Evolutionary conservation across 2,888 invertebrate species (phyloP), one percentile per base, ranked within the genome.

Genomic region (Carcina quercana): DNA sequence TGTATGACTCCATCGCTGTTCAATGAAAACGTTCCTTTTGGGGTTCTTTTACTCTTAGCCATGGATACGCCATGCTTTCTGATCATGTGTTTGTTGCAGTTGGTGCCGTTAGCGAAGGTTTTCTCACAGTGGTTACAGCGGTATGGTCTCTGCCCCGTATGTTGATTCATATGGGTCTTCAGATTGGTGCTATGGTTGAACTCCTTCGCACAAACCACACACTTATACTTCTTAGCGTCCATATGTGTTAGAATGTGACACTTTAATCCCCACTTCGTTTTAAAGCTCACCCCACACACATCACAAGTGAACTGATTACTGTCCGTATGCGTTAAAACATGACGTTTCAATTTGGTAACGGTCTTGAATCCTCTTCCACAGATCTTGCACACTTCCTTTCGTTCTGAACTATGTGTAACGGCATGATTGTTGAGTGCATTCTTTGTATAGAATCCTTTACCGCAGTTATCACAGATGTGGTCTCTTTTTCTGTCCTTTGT

Each of bases 41-140:
- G 69, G 1, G 78, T 53, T 12, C 74, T 72, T 17, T 78, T 54
- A 8, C 47, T 50, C 15, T 50, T 54, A 1, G 55, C 47, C 7
- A 47, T 38, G 33, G 32, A 40, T 34, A 49, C 76, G 11, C 88
- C 87, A 48, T 90, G 90, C 12, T 88, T 75, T 13, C 89, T 74
- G 59, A 89, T 89, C 88, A 90, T 89, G 50, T 91, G 90, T 49
- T 91, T 90, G 56, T 90, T 90, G 49, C 89, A 90, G 67, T 91
- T 91, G 2, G 90, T 88, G 89, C 89, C 89, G 61, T 90, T 90
- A 2, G 89, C 89, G 47, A 90, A 91, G 45, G 88, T 49, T 14
- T 47, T 40, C 48, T 87, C 86, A 54, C 91, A 91, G 40, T 88
- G 86, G 14, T 82, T 50, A 45, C 91, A 91, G 1, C 87, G 86